Evolutionary conservation across 1,140 invertebrate genomes (phyloP).

Genomic region (Drosophila arawakana): DNA sequence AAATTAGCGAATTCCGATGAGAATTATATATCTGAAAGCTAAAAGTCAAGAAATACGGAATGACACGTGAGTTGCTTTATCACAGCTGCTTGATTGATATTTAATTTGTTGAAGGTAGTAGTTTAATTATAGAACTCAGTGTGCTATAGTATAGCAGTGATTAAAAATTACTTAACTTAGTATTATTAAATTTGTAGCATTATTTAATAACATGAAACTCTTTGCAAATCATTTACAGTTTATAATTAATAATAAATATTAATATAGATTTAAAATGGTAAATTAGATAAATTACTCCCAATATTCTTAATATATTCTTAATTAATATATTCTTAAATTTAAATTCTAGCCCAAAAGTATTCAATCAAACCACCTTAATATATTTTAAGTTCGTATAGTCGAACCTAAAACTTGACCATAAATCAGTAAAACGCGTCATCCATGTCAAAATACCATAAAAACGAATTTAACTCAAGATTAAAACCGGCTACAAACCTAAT

Average conservation of each 20-base stretch:
- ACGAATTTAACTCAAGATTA: conserved; percentile 26
- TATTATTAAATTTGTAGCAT: too few relatives aligned
- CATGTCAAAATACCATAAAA: conserved; percentile 29
- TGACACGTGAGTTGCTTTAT: conserved; percentile 4
- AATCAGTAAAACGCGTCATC: conserved; percentile 13
- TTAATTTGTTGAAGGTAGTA: conserved; percentile 2
- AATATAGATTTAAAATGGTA: too few relatives aligned
- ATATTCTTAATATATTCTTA: too few relatives aligned
- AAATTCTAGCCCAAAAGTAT: neutral
- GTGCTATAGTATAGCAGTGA: too few relatives aligned
- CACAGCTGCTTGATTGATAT: conserved; percentile 15
- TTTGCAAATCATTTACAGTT: too few relatives aligned
- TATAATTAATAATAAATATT: too few relatives aligned
- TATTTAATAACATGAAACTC: too few relatives aligned
- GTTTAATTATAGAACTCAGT: conserved; percentile 6
- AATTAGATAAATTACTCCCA: too few relatives aligned
- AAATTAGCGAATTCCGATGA: conserved; percentile 3
- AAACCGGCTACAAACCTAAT: conserved; percentile 55
- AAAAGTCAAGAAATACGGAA: neutral
- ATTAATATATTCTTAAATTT: too few relatives aligned
- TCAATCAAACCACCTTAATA: neutral
- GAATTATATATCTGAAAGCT: neutral
- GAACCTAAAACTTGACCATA: conserved; percentile 5
- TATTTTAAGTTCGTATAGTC: neutral
- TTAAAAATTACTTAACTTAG: too few relatives aligned